Base-by-base conservation (phyloP, 2,888 invertebrate genomes). In the Spatulosminthurus flaviceps region DNA sequence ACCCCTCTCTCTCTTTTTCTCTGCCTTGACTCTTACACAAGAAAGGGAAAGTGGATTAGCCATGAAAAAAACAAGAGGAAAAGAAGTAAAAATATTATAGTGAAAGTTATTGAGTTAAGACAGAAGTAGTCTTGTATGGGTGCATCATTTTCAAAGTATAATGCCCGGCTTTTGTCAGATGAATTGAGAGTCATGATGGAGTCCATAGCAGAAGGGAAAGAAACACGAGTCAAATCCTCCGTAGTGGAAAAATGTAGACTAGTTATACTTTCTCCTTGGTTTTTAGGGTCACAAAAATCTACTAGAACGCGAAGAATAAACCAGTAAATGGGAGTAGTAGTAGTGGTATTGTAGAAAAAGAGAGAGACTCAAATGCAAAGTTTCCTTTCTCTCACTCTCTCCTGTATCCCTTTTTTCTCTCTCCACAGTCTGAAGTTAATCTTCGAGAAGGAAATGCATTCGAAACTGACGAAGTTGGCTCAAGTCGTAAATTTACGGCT, bases 391-490 rank as follows among this genome's bases (percentile, higher is more conserved):
- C 51, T 24, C n/a, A n/a, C 51, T 71, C 43, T 43, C 43, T 67
- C 29, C 41, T 9, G n/a, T 21, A 2, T 16, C 16, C 69, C 21
- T 64, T 28, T 24, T 29, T 72, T 72, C 64, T 60, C 71, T 76
- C 64, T 76, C 67, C 24, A 75, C 64, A 79, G 71, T 77, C 77
- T 79, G 67, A 79, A 77, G 69, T 78, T 81, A 81, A 81, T 81
- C 81, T 81, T 76, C 26, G 43, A 73, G 72, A 80, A 60, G 78
- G 67, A 77, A 78, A 79, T 77, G 80, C 67, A 80, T 75, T 78
- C 73, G 76, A 78, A 80, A 82, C 81, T 81, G 82, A 82, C 82
- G 80, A 82, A 82, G 82, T 81, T 82, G 82, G 82, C 79, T 77
- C 77, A 79, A 82, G 80, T 79, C 77, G 77, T 82, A 82, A 80